Evolutionary conservation across 2,797 vertebrate genomes (phyloP).

Genomic region (Capromys pilorides): DNA sequence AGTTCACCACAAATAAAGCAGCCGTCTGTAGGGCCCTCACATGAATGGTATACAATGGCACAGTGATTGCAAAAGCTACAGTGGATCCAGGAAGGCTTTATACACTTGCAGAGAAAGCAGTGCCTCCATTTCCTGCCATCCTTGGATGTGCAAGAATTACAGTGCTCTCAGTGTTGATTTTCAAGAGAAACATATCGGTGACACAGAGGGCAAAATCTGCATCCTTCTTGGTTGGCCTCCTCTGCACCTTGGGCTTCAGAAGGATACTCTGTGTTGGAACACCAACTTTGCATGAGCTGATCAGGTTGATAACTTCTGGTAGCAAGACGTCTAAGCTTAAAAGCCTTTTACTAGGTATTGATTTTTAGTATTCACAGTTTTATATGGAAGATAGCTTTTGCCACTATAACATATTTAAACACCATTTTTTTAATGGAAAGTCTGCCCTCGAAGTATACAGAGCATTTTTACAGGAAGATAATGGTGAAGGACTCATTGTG

Average conservation of each 20-base stretch:
- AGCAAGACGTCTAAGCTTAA: too few relatives aligned
- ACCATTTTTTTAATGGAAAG: conserved; percentile 95
- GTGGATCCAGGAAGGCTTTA: conserved; percentile 95
- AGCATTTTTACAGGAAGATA: conserved; percentile 88
- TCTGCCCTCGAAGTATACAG: conserved; percentile 84
- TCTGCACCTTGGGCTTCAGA: too few relatives aligned
- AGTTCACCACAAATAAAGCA: conserved; percentile 92
- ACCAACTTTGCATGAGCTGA: too few relatives aligned
- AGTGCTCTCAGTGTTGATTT: conserved; percentile 93
- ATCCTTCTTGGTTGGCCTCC: too few relatives aligned
- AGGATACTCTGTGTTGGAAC: too few relatives aligned
- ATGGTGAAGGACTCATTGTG: conserved; percentile 89
- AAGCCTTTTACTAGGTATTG: too few relatives aligned
- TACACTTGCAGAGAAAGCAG: too few relatives aligned
- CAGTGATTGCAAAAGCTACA: conserved; percentile 90
- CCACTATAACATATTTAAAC: conserved; percentile 99
- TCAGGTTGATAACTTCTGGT: too few relatives aligned
- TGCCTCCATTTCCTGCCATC: too few relatives aligned
- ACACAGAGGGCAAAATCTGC: conserved; percentile 93
- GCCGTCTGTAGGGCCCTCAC: conserved; percentile 81
- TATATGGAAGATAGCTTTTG: conserved; percentile 93
- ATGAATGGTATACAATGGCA: conserved; percentile 89
- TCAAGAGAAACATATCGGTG: conserved; percentile 90
- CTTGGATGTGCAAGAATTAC: conserved; percentile 94
- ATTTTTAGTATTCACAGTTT: conserved; percentile 96